Base-by-base conservation (phyloP, 2,888 invertebrate species). In the Orchestes rusci region DNA sequence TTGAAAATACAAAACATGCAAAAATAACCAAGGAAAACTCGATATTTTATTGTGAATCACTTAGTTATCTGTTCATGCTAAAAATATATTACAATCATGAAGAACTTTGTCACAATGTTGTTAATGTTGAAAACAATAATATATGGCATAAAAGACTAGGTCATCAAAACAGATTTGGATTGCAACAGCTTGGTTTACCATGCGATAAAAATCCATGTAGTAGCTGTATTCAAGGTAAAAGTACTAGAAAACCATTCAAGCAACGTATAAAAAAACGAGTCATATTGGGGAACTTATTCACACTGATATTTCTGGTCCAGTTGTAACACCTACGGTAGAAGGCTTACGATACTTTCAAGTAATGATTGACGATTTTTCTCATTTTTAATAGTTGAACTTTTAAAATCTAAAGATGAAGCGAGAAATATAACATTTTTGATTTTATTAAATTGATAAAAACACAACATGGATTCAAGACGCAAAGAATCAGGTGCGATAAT, bases 281-380 rank as follows among this genome's bases (percentile, higher is more conserved):
- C 31, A 31, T 27, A 50, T 54, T 36, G 51, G 52, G 28, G 48
- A 56, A 19, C 33, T 53, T 5, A 54, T 54, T 33, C 50, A 54
- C 40, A 29, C 48, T 15, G 53, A 53, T 39, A 47, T 56, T 29
- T 27, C 45, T 27, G 54, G 52, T 41, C 52, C 53, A 7, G 34
- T 51, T 19, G 34, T 7, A 15, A 48, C 48, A 16, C 37, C 41
- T 20, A 53, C 48, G 3, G 18, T 5, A 34, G 31, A 46, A 32
- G 29, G 33, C 7, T 20, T 36, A 4, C 45, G 18, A 32, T 20
- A 35, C 16, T 43, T 43, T 37, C 29, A 43, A 16, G 43, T 41
- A 16, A 17, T 44, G 13, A 39, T 43, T 34, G 53, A 46, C 29
- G 41, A 41, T 35, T 41, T 16, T 28, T 41, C 35, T 16, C 41